These are phyloP conservation scores for Megaleporinus macrocephalus DNA, from an alignment of 2,113 vertebrate species.

Conservation along the genomic window DNA sequence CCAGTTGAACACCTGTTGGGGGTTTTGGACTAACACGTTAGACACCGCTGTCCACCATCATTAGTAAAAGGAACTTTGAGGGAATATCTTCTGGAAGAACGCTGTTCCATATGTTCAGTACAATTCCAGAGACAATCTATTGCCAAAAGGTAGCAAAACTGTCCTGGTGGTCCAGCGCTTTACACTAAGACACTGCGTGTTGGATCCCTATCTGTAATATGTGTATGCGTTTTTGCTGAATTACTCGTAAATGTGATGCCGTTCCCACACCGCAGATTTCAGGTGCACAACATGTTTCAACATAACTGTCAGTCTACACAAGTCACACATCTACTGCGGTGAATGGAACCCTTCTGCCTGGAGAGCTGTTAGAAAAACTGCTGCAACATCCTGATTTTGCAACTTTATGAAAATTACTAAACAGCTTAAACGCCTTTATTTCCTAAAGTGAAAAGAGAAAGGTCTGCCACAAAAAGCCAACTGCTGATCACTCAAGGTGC, in stretches of 20 bases:
- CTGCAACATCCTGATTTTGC: constrained; percentile 57
- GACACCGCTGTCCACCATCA: too few species aligned
- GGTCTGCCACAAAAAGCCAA: background rate
- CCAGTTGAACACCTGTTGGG: too few species aligned
- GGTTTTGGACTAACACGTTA: too few species aligned
- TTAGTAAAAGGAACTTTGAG: too few species aligned
- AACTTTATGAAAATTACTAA: constrained; percentile 69
- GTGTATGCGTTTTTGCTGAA: too few species aligned
- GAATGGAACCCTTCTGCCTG: background rate
- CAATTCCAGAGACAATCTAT: too few species aligned
- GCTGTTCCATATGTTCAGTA: too few species aligned
- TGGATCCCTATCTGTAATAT: too few species aligned
- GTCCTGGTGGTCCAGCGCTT: too few species aligned
- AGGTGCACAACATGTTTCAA: background rate
- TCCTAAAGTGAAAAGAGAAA: background rate
- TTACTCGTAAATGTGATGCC: background rate
- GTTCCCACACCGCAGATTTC: background rate
- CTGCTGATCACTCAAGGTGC: background rate
- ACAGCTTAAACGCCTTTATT: background rate
- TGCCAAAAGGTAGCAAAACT: too few species aligned
- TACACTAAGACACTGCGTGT: too few species aligned
- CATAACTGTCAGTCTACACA: background rate
- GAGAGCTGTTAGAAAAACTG: constrained; percentile 21
- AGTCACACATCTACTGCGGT: background rate
- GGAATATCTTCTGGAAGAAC: too few species aligned